Evolutionary conservation across 2,888 invertebrate species (phyloP), one percentile per base, ranked within the genome.

Genomic region (Operophtera brumata): DNA sequence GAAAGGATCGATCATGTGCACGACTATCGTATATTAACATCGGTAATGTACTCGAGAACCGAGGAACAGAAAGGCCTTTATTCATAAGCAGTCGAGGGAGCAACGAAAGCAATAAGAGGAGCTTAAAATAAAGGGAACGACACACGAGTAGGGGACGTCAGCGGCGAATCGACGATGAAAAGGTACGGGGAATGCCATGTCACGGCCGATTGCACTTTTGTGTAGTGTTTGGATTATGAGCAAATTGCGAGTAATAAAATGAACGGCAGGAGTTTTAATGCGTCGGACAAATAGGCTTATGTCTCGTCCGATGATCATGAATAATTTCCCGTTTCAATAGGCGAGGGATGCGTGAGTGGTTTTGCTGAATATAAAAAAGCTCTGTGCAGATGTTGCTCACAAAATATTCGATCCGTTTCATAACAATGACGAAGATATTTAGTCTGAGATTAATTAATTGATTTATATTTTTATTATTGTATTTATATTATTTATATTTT

Each of bases 1-100:
- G 71, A 70, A 71, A 69, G 74, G 71, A 81, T 82, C 84, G 80
- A 82, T 84, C 81, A 81, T 78, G 75, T 72, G 71, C 76, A 70
- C 73, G 77, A 75, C 75, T 80, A 84, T 82, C 80, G 78, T 71
- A 71, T 83, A 85, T 84, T 86, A 84, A 80, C 81, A 80, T 84
- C 80, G 75, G 71, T 85, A 86, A 86, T 85, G 82, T 82, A 73
- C 80, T 78, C 60, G 69, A 77, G 77, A 76, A 61, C 71, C 69
- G 73, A 53, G 59, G 66, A 73, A 78, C 79, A 81, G 77, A 77
- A 69, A 69, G 64, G 49, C 70, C 76, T 79, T 81, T 78, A 80
- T 82, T 78, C 77, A 75, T 68, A 69, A 71, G 69, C 70, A 66
- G 66, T 59, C 66, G 73, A 63, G 73, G 71, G 71, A 70, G 70